Conservation (phyloP, 2,888 invertebrate species). For the Dasypogon diadema region DNA sequence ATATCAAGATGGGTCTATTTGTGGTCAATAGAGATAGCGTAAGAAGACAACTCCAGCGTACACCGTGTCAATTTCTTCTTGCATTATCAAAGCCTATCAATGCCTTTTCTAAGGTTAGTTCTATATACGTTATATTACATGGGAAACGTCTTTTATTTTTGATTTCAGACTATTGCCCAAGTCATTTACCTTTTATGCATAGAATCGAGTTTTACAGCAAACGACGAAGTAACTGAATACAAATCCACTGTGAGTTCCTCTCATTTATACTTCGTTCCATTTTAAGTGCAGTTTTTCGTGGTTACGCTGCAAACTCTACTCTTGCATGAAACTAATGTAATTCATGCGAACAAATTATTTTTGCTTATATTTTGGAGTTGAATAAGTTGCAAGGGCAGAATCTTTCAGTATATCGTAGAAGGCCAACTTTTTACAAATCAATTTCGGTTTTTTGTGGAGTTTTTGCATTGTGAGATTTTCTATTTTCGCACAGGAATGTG, state of each 20-base stretch:
- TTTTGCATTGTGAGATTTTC: too few species aligned
- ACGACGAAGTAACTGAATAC: slow-evolving; percentile 24
- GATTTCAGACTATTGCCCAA: neutral
- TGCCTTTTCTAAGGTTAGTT: neutral
- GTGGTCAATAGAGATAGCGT: neutral
- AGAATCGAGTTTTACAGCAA: neutral
- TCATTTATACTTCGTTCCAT: slow-evolving; percentile 46
- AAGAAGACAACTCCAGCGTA: neutral
- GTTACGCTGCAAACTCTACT: slow-evolving; percentile 28
- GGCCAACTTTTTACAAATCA: too few species aligned
- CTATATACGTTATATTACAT: neutral
- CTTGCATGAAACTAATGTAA: slow-evolving; percentile 36
- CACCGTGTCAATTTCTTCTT: slow-evolving; percentile 41
- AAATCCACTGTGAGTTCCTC: slow-evolving; percentile 25
- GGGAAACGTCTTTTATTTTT: neutral
- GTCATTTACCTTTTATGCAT: slow-evolving; percentile 13
- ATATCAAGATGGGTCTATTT: slow-evolving; percentile 4
- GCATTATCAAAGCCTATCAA: neutral
- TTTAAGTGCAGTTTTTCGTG: slow-evolving; percentile 45
- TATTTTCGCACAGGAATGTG: too few species aligned
- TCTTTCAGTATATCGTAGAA: too few species aligned
- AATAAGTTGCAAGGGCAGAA: too few species aligned
- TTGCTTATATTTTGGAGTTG: neutral
- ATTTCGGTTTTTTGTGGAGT: too few species aligned
- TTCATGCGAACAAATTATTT: neutral